Base-by-base conservation (phyloP, 2,797 vertebrate genomes). In the Oophaga sylvatica region DNA sequence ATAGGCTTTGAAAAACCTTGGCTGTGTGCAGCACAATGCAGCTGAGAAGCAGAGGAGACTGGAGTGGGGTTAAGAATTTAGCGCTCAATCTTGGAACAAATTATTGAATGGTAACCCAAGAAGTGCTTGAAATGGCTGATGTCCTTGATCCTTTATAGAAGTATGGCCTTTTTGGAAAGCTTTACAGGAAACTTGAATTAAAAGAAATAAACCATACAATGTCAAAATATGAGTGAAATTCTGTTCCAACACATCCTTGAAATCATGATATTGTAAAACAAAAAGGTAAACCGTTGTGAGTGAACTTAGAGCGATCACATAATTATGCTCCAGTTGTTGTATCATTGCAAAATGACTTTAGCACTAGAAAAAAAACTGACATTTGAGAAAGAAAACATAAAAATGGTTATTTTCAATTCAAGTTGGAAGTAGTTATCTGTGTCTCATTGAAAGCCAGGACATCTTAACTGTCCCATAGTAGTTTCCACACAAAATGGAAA, bases 401-500 rank as follows among this genome's bases (percentile, higher is more conserved):
- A 71, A 83, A 77, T 53, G 67, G 71, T 67, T 84, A 63, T 20
- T 56, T 76, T 48, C 17, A 63, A 20, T 82, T 48, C 48, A 78
- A 78, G 26, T 68, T 80, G 48, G 56, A 56, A 17, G 45, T 60
- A 78, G 62, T 80, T 88, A 70, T 41, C 53, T 53, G 45, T 57
- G 22, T 56, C 75, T 76, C 26, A 26, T 56, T 48, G 20, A 84
- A 67, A 48, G 81, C 87, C 81, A 87, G 68, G 22, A 45, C 8
- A 87, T 76, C 48, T 87, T 87, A 87, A 87, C 71, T 83, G 86
- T 87, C 62, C 71, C 67, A 17, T 41, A 67, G 26, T 10, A 53
- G 41, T 87, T 75, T 78, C 80, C 80, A 87, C 19, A 83, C 26
- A n/a, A 17, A 65, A 76, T 65, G 48, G 53, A 73, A 81, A 60